phyloP scores from a whole-genome alignment of 1,140 invertebrate genomes.

The Micrasema minimum region DNA sequence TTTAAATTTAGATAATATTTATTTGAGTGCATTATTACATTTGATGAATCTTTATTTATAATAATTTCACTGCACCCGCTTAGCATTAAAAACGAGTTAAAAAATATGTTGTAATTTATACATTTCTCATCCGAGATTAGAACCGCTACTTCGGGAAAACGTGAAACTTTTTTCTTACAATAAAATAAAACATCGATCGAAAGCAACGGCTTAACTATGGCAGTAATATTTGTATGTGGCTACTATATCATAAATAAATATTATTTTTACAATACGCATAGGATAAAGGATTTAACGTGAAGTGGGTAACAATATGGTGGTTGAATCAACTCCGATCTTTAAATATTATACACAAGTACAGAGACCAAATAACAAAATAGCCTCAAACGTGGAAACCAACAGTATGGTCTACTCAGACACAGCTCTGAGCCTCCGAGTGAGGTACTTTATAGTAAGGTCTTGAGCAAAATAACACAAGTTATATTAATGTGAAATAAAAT shows the following conservation, averaged over 20 bases:
- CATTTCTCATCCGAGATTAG: background rate
- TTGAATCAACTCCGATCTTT: background rate
- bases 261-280: constrained; percentile 18
- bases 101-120: background rate
- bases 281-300: constrained; percentile 9
- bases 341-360: no score
- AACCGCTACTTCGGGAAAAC: background rate
- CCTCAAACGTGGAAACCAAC: no score
- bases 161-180: background rate
- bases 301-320: constrained; percentile 16
- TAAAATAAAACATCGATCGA: no score
- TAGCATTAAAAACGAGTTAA: background rate
- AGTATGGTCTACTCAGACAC: no score
- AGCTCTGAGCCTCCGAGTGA: no score
- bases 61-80: background rate
- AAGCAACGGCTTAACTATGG: constrained; percentile 4
- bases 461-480: no score
- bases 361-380: no score
- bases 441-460: no score
- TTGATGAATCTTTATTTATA: background rate
- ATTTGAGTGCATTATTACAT: no score
- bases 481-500: no score
- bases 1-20: constrained; percentile 19
- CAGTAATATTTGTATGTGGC: constrained; percentile 12
- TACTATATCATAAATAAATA: constrained; percentile 29